These are phyloP conservation scores for Masnerella sp. DNA, from an alignment of 2,888 invertebrate genomes.

Conservation along the genomic window DNA sequence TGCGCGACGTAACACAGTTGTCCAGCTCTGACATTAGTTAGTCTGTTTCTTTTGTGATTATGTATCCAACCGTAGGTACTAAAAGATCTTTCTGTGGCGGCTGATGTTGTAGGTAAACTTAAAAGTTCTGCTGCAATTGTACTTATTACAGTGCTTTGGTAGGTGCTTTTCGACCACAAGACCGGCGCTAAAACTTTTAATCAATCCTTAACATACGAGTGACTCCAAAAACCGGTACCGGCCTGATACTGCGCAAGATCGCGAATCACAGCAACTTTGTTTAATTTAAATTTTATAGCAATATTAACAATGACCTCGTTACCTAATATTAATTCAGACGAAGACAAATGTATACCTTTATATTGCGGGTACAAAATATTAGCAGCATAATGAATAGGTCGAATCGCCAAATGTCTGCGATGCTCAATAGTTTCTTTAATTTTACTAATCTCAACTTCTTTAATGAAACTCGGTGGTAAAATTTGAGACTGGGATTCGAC, in stretches of 20 bases:
- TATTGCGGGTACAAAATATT: constrained; percentile 44
- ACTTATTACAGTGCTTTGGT: constrained; percentile 20
- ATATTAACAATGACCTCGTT: constrained; percentile 23
- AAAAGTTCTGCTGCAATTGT: constrained; percentile 37
- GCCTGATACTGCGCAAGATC: constrained; percentile 38
- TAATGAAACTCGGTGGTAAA: neutral
- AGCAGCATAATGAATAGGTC: constrained; percentile 43
- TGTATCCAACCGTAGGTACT: constrained; percentile 54
- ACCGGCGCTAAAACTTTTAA: constrained; percentile 18
- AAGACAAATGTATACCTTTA: constrained; percentile 31
- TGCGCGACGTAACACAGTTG: constrained; percentile 35
- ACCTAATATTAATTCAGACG: constrained; percentile 8
- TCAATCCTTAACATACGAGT: constrained; percentile 26
- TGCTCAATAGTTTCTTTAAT: constrained; percentile 9
- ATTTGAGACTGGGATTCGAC: neutral
- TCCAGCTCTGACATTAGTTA: constrained; percentile 37
- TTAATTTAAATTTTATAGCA: constrained; percentile 29
- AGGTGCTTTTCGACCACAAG: constrained; percentile 45
- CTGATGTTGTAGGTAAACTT: constrained; percentile 33
- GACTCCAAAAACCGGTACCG: constrained; percentile 29
- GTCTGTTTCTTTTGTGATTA: constrained; percentile 43
- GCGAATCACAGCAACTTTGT: constrained; percentile 14
- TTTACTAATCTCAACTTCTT: constrained; percentile 10
- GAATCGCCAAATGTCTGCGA: constrained; percentile 27
- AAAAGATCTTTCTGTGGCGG: constrained; percentile 54